Percentiles rank a stretch among this genome's conserved stretches.
Evolutionary conservation across 2,113 vertebrate genomes (phyloP).

Genomic region (Ondatra zibethicus): DNA sequence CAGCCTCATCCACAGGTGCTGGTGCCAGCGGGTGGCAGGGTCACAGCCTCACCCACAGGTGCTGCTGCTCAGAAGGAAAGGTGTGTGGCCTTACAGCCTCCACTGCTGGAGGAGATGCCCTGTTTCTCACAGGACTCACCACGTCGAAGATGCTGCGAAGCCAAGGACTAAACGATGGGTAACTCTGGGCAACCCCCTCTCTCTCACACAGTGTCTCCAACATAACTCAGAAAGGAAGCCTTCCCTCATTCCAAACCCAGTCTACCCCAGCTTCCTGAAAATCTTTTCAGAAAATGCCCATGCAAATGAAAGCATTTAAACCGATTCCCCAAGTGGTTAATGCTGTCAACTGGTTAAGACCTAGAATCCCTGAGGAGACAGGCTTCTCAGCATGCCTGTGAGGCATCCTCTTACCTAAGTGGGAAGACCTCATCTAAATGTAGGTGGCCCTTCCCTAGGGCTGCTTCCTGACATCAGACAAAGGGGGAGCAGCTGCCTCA

Average conservation of each 20-base stretch:
- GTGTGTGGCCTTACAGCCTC: too few relatives aligned
- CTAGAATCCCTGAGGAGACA: neutral
- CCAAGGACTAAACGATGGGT: neutral
- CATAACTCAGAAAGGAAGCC: neutral
- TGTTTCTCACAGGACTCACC: neutral
- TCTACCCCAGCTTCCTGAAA: neutral
- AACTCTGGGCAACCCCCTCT: neutral
- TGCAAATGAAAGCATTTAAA: neutral
- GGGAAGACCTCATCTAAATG: neutral
- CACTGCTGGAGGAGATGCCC: neutral
- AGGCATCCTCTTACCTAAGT: neutral
- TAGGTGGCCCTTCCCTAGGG: too few relatives aligned
- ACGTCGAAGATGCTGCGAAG: neutral
- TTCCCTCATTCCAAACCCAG: neutral
- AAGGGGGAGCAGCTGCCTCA: neutral
- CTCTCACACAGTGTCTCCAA: neutral
- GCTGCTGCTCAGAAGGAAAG: neutral
- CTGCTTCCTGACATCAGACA: neutral
- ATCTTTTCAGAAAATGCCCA: neutral
- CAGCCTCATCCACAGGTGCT: accelerated
- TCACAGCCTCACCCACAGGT: neutral
- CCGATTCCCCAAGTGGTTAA: neutral
- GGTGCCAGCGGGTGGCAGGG: accelerated
- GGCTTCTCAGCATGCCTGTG: neutral
- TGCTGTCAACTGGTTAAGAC: neutral